phyloP scores from a whole-genome alignment of 2,797 vertebrate genomes.

The Gastrophryne carolinensis region DNA sequence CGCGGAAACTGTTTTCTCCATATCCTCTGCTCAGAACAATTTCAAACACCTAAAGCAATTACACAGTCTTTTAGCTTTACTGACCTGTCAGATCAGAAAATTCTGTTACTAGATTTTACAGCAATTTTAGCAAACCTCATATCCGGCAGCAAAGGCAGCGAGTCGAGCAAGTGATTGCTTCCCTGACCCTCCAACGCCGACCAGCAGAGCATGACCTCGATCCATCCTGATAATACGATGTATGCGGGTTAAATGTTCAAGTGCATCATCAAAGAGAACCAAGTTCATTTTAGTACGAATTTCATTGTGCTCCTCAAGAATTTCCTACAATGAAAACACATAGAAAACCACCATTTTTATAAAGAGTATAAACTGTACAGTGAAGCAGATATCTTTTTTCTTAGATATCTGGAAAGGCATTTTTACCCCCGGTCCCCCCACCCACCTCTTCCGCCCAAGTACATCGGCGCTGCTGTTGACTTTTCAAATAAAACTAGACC shows the following conservation, averaged over 20 bases:
- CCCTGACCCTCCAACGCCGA: slow-evolving; percentile 90
- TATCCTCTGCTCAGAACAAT: slow-evolving; percentile 89
- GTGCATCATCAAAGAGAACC: slow-evolving; percentile 91
- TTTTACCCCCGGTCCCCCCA: no score
- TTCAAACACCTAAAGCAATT: slow-evolving; percentile 82
- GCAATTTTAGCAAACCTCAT: slow-evolving; percentile 73
- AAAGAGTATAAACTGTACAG: no score
- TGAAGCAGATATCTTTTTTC: no score
- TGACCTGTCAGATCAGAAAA: neutral
- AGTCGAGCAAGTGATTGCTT: slow-evolving; percentile 90
- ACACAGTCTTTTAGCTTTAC: neutral
- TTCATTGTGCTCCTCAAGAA: slow-evolving; percentile 93
- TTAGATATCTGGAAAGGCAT: no score
- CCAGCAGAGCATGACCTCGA: slow-evolving; percentile 86
- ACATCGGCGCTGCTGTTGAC: no score
- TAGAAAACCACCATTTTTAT: no score
- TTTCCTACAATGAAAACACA: slow-evolving; percentile 87
- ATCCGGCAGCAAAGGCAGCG: slow-evolving; percentile 86
- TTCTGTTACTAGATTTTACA: neutral
- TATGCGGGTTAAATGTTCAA: slow-evolving; percentile 88
- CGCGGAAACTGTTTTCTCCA: slow-evolving; percentile 81
- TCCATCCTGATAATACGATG: slow-evolving; percentile 89
- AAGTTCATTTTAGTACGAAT: slow-evolving; percentile 81
- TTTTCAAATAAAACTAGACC: no score
- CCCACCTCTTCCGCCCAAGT: no score